A percentile compares a stretch with the other conserved stretches of the same genome.
Evolutionary conservation across 1,140 invertebrate genomes (phyloP).

Genomic region (Diabrotica undecimpunctata): DNA sequence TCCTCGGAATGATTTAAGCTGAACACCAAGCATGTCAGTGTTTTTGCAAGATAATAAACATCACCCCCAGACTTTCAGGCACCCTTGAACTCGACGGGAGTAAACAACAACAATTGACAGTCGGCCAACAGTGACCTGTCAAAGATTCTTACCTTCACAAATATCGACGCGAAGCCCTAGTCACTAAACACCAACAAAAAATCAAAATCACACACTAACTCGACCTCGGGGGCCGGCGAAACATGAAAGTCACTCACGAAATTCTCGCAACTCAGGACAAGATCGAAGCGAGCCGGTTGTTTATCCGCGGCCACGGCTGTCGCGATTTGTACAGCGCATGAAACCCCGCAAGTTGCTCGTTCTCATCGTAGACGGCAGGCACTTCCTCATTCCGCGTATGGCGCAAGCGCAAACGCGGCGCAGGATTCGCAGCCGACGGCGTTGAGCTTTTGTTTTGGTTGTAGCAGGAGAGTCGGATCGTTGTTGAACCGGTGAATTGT

Average conservation of each 20-base stretch:
- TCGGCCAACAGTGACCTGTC: background rate
- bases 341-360: background rate
- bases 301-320: slow-evolving; percentile 5
- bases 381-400: slow-evolving; percentile 15
- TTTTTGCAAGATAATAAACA: background rate
- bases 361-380: slow-evolving; percentile 4
- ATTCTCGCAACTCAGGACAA: background rate
- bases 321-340: slow-evolving; percentile 19
- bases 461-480: background rate
- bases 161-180: slow-evolving; percentile 5
- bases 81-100: background rate
- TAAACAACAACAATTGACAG: slow-evolving; percentile 1
- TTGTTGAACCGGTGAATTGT: background rate
- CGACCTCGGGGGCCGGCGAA: background rate
- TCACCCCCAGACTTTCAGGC: background rate
- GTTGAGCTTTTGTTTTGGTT: background rate
- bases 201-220: slow-evolving; percentile 8
- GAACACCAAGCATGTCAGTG: no score
- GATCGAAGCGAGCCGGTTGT: slow-evolving; percentile 7
- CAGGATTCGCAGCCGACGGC: slow-evolving; percentile 4
- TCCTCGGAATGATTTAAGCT: no score
- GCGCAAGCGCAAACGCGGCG: slow-evolving; percentile 9
- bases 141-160: background rate
- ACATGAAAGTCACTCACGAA: background rate
- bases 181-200: background rate